phyloP scores from a whole-genome alignment of 1,140 invertebrate genomes.

The Monochamus saltuarius region DNA sequence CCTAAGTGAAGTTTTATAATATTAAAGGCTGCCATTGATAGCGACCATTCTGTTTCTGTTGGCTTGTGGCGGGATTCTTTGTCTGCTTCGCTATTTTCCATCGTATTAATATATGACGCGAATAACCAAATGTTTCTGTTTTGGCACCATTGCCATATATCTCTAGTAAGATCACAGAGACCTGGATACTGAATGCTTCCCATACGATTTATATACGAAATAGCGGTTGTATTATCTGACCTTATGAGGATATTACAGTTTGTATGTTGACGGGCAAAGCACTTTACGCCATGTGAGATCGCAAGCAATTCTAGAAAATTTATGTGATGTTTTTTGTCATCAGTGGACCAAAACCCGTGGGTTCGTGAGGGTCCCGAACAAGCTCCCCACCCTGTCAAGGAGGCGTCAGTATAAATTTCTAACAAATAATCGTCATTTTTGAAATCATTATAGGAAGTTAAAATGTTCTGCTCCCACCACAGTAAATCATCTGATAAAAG shows the following conservation, averaged over 20 bases:
- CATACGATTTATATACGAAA: not conserved
- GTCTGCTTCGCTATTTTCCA: constrained; percentile 41
- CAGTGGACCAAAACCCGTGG: constrained; percentile 40
- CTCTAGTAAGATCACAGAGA: constrained; percentile 39
- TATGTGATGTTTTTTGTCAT: constrained; percentile 39
- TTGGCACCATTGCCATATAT: constrained; percentile 51
- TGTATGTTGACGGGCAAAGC: constrained; percentile 37
- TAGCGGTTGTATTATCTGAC: constrained; percentile 51
- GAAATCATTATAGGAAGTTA: constrained; percentile 14
- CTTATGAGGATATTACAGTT: constrained; percentile 43
- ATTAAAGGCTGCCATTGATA: constrained; percentile 8
- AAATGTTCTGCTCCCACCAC: constrained; percentile 45
- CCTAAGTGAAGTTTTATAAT: not conserved
- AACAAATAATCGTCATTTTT: constrained; percentile 26
- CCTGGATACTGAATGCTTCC: constrained; percentile 25
- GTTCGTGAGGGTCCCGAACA: constrained; percentile 30
- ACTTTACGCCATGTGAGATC: constrained; percentile 43
- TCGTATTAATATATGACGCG: constrained; percentile 48
- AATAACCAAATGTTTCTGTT: constrained; percentile 40
- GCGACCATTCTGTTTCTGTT: constrained; percentile 16
- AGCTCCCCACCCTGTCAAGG: constrained; percentile 45
- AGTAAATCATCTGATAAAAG: constrained; percentile 32
- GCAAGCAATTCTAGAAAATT: constrained; percentile 50
- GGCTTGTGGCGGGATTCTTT: constrained; percentile 26
- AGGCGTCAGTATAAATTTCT: constrained; percentile 51